Conservation (phyloP, 1,140 invertebrate species). For the Aphis gossypii region DNA sequence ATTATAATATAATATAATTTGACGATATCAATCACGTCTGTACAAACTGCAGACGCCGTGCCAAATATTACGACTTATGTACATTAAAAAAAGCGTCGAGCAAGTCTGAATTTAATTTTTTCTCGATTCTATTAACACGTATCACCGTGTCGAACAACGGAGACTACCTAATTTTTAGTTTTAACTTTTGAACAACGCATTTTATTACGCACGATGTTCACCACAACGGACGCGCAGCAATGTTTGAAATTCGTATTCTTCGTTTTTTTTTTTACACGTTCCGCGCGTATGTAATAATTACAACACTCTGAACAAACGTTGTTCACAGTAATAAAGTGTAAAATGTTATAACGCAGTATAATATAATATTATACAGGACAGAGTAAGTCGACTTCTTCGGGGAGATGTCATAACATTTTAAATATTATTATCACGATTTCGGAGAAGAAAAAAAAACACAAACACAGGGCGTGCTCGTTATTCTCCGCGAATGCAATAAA, state of each 20-base stretch:
- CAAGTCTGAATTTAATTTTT: neutral
- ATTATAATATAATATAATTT: neutral
- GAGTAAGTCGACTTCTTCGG: no score
- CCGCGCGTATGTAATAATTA: no score
- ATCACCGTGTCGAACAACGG: neutral
- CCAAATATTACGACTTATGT: neutral
- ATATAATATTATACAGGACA: no score
- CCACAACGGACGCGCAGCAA: neutral
- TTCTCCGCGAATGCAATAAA: neutral
- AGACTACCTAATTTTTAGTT: neutral
- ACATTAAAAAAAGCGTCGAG: neutral
- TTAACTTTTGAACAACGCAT: neutral
- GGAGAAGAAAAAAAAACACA: neutral
- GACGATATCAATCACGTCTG: neutral
- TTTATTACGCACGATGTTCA: neutral
- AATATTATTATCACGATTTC: neutral
- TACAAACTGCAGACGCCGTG: neutral
- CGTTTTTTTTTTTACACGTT: neutral
- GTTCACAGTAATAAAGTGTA: neutral
- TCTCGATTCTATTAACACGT: neutral
- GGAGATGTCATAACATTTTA: neutral
- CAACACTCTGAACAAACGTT: neutral
- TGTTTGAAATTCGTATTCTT: neutral
- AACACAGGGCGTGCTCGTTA: neutral
- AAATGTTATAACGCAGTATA: no score